These are phyloP conservation scores for Dryobotodes eremita DNA, from an alignment of 2,888 invertebrate genomes.

Conservation along the genomic window DNA sequence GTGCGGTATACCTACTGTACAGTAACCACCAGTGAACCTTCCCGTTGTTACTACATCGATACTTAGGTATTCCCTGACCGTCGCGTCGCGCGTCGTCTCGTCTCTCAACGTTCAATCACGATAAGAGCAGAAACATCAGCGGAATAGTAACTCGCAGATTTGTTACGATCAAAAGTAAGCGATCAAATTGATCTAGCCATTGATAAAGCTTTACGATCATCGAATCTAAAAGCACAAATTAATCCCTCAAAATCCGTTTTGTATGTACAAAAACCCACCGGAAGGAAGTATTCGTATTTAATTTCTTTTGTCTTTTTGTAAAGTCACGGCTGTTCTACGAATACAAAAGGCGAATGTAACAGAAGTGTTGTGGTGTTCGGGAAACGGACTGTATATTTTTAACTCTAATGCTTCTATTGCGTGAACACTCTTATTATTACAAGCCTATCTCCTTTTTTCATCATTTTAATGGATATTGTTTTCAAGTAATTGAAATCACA, in stretches of 20 bases:
- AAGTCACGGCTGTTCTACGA: conserved; percentile 21
- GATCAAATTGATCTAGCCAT: conserved; percentile 39
- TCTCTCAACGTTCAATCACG: conserved; percentile 51
- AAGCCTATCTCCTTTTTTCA: conserved; percentile 18
- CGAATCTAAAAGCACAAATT: conserved; percentile 19
- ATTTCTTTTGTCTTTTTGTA: conserved; percentile 44
- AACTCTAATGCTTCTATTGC: conserved; percentile 27
- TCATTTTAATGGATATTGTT: conserved; percentile 40
- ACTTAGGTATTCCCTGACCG: conserved; percentile 50
- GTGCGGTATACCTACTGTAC: background rate
- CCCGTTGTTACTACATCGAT: conserved; percentile 7
- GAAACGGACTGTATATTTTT: conserved; percentile 30
- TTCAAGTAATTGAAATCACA: conserved; percentile 33
- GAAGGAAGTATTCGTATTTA: conserved; percentile 26
- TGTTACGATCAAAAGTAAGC: conserved; percentile 46
- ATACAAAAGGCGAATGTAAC: conserved; percentile 43
- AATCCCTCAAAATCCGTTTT: conserved; percentile 23
- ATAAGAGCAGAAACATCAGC: conserved; percentile 52
- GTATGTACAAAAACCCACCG: conserved; percentile 21
- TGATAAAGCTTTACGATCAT: conserved; percentile 29
- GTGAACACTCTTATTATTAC: conserved; percentile 26
- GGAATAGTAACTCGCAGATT: conserved; percentile 57
- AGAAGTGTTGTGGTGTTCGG: conserved; percentile 33
- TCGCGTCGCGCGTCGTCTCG: conserved; percentile 33
- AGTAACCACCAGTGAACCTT: conserved; percentile 9